Conservation (phyloP, 2,113 vertebrate species). For the Potamarius usumacintae region DNA sequence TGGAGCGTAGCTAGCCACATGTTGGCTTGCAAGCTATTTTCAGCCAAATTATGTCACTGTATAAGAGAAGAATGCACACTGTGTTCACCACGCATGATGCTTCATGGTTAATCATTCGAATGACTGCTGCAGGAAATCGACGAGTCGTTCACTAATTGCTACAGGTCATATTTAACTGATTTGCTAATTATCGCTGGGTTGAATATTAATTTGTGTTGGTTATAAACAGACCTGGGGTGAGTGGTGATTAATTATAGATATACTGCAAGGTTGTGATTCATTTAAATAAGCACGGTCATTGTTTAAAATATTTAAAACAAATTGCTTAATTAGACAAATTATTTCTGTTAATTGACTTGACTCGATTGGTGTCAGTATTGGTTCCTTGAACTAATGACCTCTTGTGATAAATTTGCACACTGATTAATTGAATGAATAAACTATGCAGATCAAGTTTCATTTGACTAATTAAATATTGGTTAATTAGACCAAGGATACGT, state of each 20-base stretch:
- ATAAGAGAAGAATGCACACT: neutral
- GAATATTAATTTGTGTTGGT: neutral
- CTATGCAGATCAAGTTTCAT: neutral
- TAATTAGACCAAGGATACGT: neutral
- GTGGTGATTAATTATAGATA: neutral
- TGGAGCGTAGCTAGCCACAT: neutral
- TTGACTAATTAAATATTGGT: neutral
- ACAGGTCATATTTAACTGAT: neutral
- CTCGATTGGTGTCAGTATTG: neutral
- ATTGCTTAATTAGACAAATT: neutral
- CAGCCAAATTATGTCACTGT: neutral
- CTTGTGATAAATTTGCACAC: neutral
- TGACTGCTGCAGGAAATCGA: neutral
- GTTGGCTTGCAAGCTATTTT: neutral
- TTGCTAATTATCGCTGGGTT: neutral
- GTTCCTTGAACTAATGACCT: neutral
- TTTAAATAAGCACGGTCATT: no score
- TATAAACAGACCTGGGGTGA: neutral
- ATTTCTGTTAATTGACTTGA: neutral
- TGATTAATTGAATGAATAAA: neutral
- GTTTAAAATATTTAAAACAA: no score
- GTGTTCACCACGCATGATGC: neutral
- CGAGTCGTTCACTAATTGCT: neutral
- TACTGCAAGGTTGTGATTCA: no score
- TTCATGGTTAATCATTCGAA: no score